phyloP scores from a whole-genome alignment of 2,797 vertebrate species.

The Eulemur mongoz region DNA sequence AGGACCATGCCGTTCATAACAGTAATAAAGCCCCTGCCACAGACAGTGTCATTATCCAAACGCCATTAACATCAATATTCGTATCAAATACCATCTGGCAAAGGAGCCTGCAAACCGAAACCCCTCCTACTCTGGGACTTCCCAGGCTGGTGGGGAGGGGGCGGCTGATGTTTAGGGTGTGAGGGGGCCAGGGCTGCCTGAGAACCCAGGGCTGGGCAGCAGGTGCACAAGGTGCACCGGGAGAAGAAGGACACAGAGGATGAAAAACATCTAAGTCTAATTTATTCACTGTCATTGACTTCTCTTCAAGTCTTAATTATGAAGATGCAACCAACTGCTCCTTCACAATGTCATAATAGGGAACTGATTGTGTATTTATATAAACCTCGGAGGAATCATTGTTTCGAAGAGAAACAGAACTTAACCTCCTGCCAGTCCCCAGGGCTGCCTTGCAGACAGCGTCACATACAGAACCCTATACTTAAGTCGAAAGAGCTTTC shows the following conservation, averaged over 20 bases:
- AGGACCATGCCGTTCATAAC: constrained; percentile 45
- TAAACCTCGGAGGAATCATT: constrained; percentile 64
- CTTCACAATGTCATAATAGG: constrained; percentile 68
- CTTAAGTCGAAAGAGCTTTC: constrained; percentile 65
- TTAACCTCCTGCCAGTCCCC: constrained; percentile 59
- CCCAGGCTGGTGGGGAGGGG: background rate
- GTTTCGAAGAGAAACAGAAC: constrained; percentile 74
- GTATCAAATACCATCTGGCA: constrained; percentile 76
- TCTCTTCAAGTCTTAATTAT: constrained; percentile 76
- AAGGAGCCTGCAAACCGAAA: constrained; percentile 20
- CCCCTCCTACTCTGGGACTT: constrained; percentile 27
- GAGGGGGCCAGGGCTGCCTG: background rate
- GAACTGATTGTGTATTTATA: constrained; percentile 76
- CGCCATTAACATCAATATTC: constrained; percentile 69
- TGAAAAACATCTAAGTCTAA: background rate
- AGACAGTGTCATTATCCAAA: constrained; percentile 71
- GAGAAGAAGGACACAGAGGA: background rate
- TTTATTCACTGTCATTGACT: constrained; percentile 66
- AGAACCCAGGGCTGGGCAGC: background rate
- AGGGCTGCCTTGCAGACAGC: constrained; percentile 25
- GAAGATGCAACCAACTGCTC: constrained; percentile 66
- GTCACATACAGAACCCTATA: constrained; percentile 44
- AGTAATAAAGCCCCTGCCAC: constrained; percentile 60
- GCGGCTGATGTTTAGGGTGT: background rate
- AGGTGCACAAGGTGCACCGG: background rate